Evolutionary conservation across 37 sponge, comb jelly and placozoan species (phyloP).

Genomic region (Geodia barretti): DNA sequence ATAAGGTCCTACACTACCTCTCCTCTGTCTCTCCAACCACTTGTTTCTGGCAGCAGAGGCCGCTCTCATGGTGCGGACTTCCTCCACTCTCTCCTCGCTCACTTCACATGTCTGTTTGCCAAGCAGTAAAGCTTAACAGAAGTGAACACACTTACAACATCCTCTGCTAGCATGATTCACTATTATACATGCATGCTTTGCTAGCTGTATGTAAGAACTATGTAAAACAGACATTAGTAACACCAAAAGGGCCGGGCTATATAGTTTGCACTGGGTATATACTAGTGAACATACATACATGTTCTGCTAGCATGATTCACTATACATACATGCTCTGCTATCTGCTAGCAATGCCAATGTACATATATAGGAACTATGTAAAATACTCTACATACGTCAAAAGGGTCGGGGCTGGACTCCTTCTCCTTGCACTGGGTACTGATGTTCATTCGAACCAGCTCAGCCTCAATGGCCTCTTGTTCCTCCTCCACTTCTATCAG

Average conservation of each 20-base stretch:
- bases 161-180: too few relatives aligned
- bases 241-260: too few relatives aligned
- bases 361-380: background rate
- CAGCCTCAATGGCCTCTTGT: slow-evolving; percentile 39
- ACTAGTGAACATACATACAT: too few relatives aligned
- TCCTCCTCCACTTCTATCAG: slow-evolving; percentile 25
- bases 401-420: slow-evolving; percentile 9
- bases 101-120: background rate
- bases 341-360: background rate
- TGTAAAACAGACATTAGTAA: too few relatives aligned
- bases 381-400: background rate
- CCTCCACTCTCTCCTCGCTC: slow-evolving; percentile 33
- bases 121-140: background rate
- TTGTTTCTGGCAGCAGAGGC: slow-evolving; percentile 38
- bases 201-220: too few relatives aligned
- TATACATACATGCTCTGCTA: slow-evolving; percentile 1
- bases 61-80: slow-evolving; percentile 55
- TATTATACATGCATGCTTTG: too few relatives aligned
- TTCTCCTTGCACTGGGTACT: background rate
- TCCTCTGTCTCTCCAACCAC: slow-evolving; percentile 19
- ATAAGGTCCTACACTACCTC: background rate
- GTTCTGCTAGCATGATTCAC: too few relatives aligned
- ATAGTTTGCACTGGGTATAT: too few relatives aligned
- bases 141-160: background rate
- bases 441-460: background rate